Percentiles rank a stretch among this genome's conserved stretches.
phyloP scores from a whole-genome alignment of 2,888 invertebrate species.

The Spicauda simplicius region DNA sequence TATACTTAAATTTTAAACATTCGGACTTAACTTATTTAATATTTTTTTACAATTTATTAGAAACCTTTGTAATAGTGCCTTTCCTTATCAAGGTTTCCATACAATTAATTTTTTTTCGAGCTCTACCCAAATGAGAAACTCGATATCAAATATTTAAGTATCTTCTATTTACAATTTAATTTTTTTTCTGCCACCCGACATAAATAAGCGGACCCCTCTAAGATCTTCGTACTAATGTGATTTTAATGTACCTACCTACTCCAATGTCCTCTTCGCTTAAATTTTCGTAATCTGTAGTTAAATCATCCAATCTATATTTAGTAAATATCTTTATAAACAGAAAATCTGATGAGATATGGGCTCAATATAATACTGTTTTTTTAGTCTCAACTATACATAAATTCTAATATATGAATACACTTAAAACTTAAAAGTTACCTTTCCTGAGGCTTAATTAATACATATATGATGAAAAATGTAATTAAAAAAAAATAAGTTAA shows the following conservation, averaged over 20 bases:
- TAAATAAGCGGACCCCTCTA: conserved; percentile 73
- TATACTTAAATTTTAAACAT: no score
- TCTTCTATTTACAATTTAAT: conserved; percentile 71
- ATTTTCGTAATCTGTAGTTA: conserved; percentile 64
- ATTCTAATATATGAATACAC: no score
- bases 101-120: conserved; percentile 71
- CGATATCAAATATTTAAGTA: conserved; percentile 60
- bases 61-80: background rate
- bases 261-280: conserved; percentile 70
- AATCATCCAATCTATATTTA: background rate
- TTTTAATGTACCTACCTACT: conserved; percentile 85
- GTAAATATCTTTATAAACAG: background rate
- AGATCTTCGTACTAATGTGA: conserved; percentile 80
- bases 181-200: conserved; percentile 69
- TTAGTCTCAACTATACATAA: no score
- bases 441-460: no score
- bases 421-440: no score
- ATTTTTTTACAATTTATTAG: background rate
- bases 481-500: no score
- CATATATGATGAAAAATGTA: no score
- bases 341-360: no score
- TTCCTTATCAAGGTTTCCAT: conserved; percentile 71
- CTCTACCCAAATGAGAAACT: conserved; percentile 59
- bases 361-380: no score
- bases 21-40: background rate